These are phyloP conservation scores for Ganaspis brasiliensis DNA, from an alignment of 2,888 invertebrate genomes.

Conservation along the genomic window DNA sequence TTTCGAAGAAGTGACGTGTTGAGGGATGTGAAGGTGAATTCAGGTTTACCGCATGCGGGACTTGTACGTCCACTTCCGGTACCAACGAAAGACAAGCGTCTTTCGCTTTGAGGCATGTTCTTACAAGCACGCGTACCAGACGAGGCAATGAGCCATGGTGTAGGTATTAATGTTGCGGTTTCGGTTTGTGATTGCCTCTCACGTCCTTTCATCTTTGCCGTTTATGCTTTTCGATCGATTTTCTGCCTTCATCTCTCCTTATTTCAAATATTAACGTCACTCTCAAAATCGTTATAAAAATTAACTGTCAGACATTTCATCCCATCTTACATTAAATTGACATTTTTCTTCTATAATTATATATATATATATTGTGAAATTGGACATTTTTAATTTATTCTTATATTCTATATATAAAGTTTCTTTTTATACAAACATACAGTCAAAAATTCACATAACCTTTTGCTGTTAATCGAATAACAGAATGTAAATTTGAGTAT, in stretches of 20 bases:
- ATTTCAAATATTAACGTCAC: conserved; percentile 12
- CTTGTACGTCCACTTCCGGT: conserved; percentile 23
- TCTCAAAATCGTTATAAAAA: neutral
- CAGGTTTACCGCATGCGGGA: neutral
- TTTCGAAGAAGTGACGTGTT: conserved; percentile 16
- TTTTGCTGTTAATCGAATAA: too few species aligned
- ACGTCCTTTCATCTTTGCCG: conserved; percentile 29
- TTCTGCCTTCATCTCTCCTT: neutral
- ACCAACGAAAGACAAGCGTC: conserved; percentile 16
- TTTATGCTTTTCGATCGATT: conserved; percentile 27
- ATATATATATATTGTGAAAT: neutral
- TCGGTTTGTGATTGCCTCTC: conserved; percentile 24
- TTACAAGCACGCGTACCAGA: conserved; percentile 23
- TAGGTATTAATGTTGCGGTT: conserved; percentile 31
- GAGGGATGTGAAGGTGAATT: conserved; percentile 12
- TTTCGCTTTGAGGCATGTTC: conserved; percentile 14
- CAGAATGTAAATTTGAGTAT: too few species aligned
- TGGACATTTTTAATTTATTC: too few species aligned
- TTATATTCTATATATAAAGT: too few species aligned
- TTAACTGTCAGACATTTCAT: neutral
- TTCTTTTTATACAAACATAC: too few species aligned
- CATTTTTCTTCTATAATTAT: neutral
- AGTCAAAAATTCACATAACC: too few species aligned
- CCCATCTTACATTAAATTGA: too few species aligned
- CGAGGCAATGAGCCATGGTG: conserved; percentile 28